phyloP scores from a whole-genome alignment of 2,888 invertebrate species.

The Agrypnus murinus region DNA sequence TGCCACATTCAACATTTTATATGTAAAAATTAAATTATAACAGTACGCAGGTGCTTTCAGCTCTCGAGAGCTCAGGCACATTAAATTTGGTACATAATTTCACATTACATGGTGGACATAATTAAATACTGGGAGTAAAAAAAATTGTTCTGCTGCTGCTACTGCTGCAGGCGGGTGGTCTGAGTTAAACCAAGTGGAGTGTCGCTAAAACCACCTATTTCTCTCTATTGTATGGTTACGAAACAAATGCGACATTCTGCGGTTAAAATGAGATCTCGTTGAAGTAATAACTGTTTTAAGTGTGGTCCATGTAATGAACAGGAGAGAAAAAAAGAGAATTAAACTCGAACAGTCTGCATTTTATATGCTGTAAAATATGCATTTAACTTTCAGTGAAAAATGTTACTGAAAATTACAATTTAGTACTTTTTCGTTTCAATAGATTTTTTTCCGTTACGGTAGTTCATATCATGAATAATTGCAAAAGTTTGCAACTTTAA shows the following conservation, averaged over 20 bases:
- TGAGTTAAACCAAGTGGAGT: conserved; percentile 24
- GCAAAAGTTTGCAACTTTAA: no score
- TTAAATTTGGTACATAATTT: conserved; percentile 38
- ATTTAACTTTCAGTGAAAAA: neutral
- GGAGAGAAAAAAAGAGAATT: conserved; percentile 16
- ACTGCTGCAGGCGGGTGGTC: neutral
- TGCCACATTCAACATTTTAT: conserved; percentile 27
- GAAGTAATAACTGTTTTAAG: conserved; percentile 49
- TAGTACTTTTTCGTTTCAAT: no score
- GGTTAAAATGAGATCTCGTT: conserved; percentile 49
- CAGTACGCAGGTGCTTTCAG: conserved; percentile 26
- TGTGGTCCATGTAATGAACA: conserved; percentile 35
- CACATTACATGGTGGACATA: conserved; percentile 35
- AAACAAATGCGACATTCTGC: conserved; percentile 49
- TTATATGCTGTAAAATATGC: conserved; percentile 7
- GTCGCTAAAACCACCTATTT: conserved; percentile 33
- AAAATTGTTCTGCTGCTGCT: neutral
- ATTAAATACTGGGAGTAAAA: conserved; percentile 34
- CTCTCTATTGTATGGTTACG: conserved; percentile 19
- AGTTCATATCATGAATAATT: no score
- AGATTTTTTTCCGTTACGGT: no score
- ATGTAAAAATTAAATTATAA: conserved; percentile 32
- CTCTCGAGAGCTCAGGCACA: conserved; percentile 8
- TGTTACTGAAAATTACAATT: no score
- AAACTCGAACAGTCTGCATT: neutral